These are phyloP conservation scores for Prosapia bicincta DNA, from an alignment of 2,888 invertebrate genomes.

Conservation along the genomic window DNA sequence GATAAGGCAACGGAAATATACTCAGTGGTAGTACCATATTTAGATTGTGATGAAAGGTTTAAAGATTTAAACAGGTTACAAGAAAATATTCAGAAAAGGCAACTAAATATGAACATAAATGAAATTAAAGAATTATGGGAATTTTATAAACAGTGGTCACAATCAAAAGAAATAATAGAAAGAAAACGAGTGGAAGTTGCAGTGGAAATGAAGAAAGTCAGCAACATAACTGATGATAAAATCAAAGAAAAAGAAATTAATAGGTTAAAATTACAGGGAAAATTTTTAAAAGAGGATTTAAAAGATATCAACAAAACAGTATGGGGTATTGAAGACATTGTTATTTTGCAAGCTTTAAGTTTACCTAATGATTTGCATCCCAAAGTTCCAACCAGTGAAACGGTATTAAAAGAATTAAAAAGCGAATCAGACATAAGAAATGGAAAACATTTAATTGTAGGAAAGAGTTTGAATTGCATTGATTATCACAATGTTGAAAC, in stretches of 20 bases:
- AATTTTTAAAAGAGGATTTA: conserved; percentile 58
- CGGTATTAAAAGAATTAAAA: conserved; percentile 41
- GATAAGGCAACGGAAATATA: conserved; percentile 65
- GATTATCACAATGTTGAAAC: conserved; percentile 56
- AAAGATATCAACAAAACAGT: conserved; percentile 58
- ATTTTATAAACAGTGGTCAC: conserved; percentile 56
- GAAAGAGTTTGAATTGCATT: conserved; percentile 51
- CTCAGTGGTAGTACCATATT: conserved; percentile 62
- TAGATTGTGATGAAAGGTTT: conserved; percentile 61
- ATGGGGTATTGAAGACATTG: conserved; percentile 71
- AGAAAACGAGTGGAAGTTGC: conserved; percentile 51
- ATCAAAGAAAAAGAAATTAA: conserved; percentile 49
- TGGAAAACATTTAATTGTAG: conserved; percentile 56
- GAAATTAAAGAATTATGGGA: conserved; percentile 59
- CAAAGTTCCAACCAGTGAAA: conserved; percentile 54
- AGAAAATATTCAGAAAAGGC: conserved; percentile 55
- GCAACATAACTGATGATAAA: conserved; percentile 43
- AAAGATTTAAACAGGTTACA: conserved; percentile 51
- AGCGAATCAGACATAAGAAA: conserved; percentile 43
- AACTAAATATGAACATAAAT: conserved; percentile 52
- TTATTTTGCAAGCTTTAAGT: conserved; percentile 59
- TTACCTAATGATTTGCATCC: conserved; percentile 68
- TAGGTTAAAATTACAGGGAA: conserved; percentile 55
- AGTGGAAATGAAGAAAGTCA: conserved; percentile 50
- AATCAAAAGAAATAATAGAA: conserved; percentile 53